Evolutionary conservation across 1,140 invertebrate species (phyloP).

Genomic region (Pollicipes pollicipes): DNA sequence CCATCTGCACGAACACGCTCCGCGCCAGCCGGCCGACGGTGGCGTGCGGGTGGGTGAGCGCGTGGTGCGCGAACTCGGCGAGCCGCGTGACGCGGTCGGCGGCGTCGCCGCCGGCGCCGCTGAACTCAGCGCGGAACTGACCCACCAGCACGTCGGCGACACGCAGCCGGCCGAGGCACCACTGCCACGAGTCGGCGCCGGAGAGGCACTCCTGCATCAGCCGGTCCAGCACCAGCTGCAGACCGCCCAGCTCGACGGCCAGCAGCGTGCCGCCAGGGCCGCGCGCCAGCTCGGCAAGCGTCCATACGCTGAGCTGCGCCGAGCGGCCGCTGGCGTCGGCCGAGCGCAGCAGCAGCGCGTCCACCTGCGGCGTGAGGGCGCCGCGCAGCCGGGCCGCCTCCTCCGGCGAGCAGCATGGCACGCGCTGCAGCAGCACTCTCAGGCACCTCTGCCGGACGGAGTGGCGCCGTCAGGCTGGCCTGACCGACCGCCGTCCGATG

Average conservation of each 20-base stretch:
- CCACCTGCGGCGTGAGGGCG: slow-evolving; percentile 28
- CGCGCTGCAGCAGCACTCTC: slow-evolving; percentile 26
- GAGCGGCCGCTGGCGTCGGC: slow-evolving; percentile 32
- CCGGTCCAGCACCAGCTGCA: slow-evolving; percentile 24
- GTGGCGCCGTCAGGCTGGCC: too few species aligned
- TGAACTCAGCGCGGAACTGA: slow-evolving; percentile 22
- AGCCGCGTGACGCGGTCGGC: slow-evolving; percentile 23
- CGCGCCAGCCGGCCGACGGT: slow-evolving; percentile 28
- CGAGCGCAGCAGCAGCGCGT: slow-evolving; percentile 30
- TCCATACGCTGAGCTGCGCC: slow-evolving; percentile 30
- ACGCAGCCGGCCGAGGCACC: slow-evolving; percentile 29
- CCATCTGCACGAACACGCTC: slow-evolving; percentile 26
- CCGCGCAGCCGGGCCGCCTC: slow-evolving; percentile 25
- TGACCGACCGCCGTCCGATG: too few species aligned
- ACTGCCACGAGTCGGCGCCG: slow-evolving; percentile 28
- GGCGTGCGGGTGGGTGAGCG: slow-evolving; percentile 27
- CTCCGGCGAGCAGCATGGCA: slow-evolving; percentile 23
- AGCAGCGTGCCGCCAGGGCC: slow-evolving; percentile 29
- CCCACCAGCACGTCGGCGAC: slow-evolving; percentile 29
- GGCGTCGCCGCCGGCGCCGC: slow-evolving; percentile 19
- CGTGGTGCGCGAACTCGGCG: slow-evolving; percentile 27
- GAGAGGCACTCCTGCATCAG: slow-evolving; percentile 25
- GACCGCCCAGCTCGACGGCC: slow-evolving; percentile 18
- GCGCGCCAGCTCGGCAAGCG: slow-evolving; percentile 29
- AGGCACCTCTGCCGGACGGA: slow-evolving; percentile 25